Evolutionary conservation across 2,797 vertebrate genomes (phyloP), one percentile per base, ranked within the genome.

Genomic region (Gobio occitaniae): DNA sequence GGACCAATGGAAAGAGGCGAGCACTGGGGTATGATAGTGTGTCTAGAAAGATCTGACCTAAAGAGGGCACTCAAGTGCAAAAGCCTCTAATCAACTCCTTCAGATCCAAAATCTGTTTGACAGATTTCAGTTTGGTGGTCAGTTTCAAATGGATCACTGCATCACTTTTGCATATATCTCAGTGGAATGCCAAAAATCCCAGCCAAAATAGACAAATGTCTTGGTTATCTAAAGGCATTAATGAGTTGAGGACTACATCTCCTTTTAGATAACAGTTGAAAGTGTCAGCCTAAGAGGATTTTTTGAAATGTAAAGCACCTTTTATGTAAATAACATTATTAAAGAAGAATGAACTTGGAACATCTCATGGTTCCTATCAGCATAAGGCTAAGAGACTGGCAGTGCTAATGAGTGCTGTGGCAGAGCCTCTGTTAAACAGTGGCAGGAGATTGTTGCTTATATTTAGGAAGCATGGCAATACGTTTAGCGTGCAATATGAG

Each of bases 361-460:
- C 38, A 44, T 65, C 11, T 6, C 44, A 71, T 61, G 17, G 54
- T 76, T 68, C 6, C 70, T 80, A 56, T 65, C 6, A 63, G 54
- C n/a, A 72, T 82, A 44, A 79, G 19, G 54, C 59, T 29, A 29
- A 69, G 25, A 77, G n/a, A 72, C 17, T 83, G 80, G 75, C 83
- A 85, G 75, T 83, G 84, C 50, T 47, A 63, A 61, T 56, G 15
- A 71, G 52, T 61, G 68, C 54, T 65, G 41, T 41, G 44, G 66
- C n/a, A 82, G 74, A 71, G 80, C 74, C 65, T 82, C 83, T 74
- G 80, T 68, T 83, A 82, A 17, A 72, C 72, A 83, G n/a, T 6
- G 36, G 48, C 84, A n/a, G 32, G 63, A 41, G 44, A 69, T 52
- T 4, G 32, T 12, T 66, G 48, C 77, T 80, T 59, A 41, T 48